A percentile compares a stretch with the other conserved stretches of the same genome.
Evolutionary conservation across 1,140 invertebrate species (phyloP).

Genomic region (Himalopsyche phryganea): DNA sequence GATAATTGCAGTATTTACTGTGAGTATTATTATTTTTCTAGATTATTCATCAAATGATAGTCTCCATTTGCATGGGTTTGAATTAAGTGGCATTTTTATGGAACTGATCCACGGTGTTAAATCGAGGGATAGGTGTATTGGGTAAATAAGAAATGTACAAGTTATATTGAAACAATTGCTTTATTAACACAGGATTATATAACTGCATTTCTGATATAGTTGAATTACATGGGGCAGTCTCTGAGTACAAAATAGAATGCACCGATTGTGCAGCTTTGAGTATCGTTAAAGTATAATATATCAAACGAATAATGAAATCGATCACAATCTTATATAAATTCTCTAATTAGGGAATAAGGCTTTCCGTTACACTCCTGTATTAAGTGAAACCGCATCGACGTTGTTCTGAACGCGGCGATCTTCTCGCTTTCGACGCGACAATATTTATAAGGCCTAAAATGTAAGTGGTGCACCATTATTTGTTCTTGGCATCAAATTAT

Average conservation of each 20-base stretch:
- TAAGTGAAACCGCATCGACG: conserved; percentile 10
- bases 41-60: no score
- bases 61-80: no score
- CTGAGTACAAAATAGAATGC: conserved; percentile 19
- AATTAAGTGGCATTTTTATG: no score
- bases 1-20: no score
- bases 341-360: conserved; percentile 23
- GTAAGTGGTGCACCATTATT: no score
- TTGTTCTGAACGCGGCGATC: not conserved
- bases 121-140: no score
- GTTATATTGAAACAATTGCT: conserved; percentile 21
- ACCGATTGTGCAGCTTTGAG: conserved; percentile 15
- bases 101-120: no score
- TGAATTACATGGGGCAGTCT: conserved; percentile 18
- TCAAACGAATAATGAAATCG: conserved; percentile 16
- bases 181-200: conserved; percentile 27
- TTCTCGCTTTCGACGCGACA: not conserved
- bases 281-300: not conserved
- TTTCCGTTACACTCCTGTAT: conserved; percentile 18
- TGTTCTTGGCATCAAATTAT: no score
- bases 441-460: not conserved
- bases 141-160: not conserved
- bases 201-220: conserved; percentile 22
- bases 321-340: conserved; percentile 20
- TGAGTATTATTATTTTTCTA: no score